Conservation (phyloP, 2,113 vertebrate genomes). For the Cyprinodon variegatus region DNA sequence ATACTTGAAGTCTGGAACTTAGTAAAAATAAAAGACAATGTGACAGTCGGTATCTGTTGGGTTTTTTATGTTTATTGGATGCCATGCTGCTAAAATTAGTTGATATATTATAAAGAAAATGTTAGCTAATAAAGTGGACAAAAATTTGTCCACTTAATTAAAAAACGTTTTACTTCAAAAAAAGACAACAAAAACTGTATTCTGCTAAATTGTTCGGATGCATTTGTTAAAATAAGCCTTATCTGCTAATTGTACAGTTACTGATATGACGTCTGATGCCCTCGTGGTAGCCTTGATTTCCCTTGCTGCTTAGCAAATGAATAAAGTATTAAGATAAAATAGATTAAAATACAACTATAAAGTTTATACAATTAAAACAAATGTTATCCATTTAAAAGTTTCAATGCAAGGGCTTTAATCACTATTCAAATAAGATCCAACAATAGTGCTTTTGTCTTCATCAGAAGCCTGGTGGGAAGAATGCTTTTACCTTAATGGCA, state of each 20-base stretch:
- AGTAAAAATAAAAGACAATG: background rate
- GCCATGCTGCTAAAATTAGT: background rate
- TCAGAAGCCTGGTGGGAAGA: background rate
- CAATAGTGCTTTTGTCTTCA: background rate
- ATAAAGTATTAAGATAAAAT: background rate
- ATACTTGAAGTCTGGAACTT: background rate
- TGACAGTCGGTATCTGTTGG: background rate
- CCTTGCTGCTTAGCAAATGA: conserved; percentile 5
- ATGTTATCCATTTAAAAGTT: conserved; percentile 8
- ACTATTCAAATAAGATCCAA: background rate
- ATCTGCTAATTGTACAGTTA: too few relatives aligned
- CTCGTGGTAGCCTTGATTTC: background rate
- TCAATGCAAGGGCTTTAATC: conserved; percentile 1
- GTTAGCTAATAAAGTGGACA: background rate
- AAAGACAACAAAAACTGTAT: too few relatives aligned
- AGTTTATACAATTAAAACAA: conserved; percentile 9
- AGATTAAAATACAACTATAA: conserved; percentile 9
- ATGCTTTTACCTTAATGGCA: conserved; percentile 82
- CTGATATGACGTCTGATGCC: too few relatives aligned
- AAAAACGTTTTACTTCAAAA: too few relatives aligned
- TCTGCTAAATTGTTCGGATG: too few relatives aligned
- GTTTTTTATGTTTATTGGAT: background rate
- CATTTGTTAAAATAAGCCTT: too few relatives aligned
- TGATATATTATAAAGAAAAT: background rate
- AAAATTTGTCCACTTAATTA: too few relatives aligned